Evolutionary conservation across 2,888 invertebrate species (phyloP).

Genomic region (Coenonympha arcania): DNA sequence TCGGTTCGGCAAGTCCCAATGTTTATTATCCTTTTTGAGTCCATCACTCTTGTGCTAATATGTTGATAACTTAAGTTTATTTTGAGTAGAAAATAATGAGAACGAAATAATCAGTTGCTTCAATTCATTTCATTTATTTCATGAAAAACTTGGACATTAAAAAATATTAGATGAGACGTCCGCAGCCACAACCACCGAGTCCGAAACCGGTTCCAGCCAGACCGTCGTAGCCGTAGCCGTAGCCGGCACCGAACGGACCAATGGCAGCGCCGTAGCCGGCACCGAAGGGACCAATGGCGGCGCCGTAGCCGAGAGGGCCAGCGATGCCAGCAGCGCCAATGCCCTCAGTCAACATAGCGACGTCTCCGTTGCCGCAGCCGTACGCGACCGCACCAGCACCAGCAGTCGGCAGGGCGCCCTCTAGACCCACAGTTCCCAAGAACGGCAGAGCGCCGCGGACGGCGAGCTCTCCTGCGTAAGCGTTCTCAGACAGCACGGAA

Average conservation of each 20-base stretch:
- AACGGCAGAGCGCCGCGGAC: conserved; percentile 30
- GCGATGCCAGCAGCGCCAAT: conserved; percentile 17
- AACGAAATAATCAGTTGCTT: neutral
- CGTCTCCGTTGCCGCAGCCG: conserved; percentile 29
- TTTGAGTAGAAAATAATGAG: neutral
- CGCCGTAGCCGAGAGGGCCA: conserved; percentile 26
- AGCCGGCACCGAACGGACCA: conserved; percentile 26
- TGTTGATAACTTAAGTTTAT: no score
- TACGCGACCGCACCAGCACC: conserved; percentile 30
- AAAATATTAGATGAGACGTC: conserved; percentile 23
- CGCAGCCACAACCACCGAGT: conserved; percentile 32
- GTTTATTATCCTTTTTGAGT: no score
- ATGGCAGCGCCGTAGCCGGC: conserved; percentile 29
- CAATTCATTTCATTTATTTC: neutral
- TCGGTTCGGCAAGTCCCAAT: no score
- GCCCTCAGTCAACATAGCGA: conserved; percentile 26
- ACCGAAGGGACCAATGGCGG: conserved; percentile 21
- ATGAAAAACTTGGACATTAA: neutral
- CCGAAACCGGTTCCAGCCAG: no score
- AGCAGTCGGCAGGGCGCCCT: conserved; percentile 28
- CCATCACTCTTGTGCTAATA: no score
- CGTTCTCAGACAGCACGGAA: conserved; percentile 35
- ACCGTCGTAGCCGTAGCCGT: conserved; percentile 33
- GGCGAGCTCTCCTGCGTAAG: conserved; percentile 34
- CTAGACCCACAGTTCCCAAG: conserved; percentile 21